These are phyloP conservation scores for Magallana ariakensis DNA, from an alignment of 1,140 invertebrate genomes.

Conservation along the genomic window DNA sequence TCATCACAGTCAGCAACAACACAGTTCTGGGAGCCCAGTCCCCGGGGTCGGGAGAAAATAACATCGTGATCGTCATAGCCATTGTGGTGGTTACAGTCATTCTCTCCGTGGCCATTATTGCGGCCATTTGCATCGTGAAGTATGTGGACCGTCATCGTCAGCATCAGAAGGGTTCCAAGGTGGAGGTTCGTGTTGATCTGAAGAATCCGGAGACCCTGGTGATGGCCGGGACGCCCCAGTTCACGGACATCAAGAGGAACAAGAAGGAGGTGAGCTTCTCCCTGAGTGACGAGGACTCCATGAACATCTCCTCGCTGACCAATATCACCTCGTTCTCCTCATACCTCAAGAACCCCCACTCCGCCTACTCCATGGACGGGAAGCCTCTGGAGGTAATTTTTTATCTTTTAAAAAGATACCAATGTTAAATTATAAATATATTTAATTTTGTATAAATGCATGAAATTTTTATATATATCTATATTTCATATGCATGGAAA, in stretches of 20 bases:
- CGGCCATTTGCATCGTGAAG: slow-evolving; percentile 71
- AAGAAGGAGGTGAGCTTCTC: slow-evolving; percentile 75
- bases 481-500: too few species aligned
- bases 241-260: slow-evolving; percentile 68
- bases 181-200: neutral
- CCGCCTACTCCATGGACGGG: slow-evolving; percentile 51
- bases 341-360: slow-evolving; percentile 63
- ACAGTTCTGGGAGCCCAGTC: slow-evolving; percentile 44
- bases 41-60: slow-evolving; percentile 55
- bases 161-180: slow-evolving; percentile 60
- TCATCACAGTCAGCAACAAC: slow-evolving; percentile 66
- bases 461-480: too few species aligned
- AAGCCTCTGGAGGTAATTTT: slow-evolving; percentile 58
- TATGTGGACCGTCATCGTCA: slow-evolving; percentile 68
- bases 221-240: slow-evolving; percentile 57
- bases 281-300: slow-evolving; percentile 64
- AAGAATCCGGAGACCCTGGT: slow-evolving; percentile 57
- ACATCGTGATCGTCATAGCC: slow-evolving; percentile 71
- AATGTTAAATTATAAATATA: too few species aligned
- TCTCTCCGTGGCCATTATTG: slow-evolving; percentile 69
- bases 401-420: too few species aligned
- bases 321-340: slow-evolving; percentile 69
- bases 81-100: slow-evolving; percentile 72
- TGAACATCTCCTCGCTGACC: slow-evolving; percentile 64
- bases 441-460: too few species aligned